A percentile compares a stretch with the other conserved stretches of the same genome.
phyloP scores from a whole-genome alignment of 2,888 invertebrate species.

The Ennomos fuscantarius region DNA sequence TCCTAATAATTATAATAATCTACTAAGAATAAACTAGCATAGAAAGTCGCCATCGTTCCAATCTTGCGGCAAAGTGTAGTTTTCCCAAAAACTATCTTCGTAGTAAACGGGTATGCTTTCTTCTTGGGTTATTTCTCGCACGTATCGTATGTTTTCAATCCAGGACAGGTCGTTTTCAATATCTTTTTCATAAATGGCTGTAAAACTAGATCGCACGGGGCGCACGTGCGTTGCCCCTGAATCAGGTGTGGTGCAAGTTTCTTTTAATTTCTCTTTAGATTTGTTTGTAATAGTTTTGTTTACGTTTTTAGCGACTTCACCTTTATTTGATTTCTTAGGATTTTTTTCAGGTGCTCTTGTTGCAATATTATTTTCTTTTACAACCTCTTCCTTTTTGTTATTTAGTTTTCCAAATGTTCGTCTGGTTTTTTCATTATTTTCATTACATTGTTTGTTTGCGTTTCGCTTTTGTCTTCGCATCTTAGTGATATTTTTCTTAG shows the following conservation, averaged over 20 bases:
- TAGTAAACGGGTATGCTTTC: constrained; percentile 52
- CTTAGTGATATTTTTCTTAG: background rate
- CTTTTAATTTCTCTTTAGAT: background rate
- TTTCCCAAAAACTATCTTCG: constrained; percentile 62
- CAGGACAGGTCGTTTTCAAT: constrained; percentile 54
- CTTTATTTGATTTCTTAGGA: background rate
- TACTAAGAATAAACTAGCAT: constrained; percentile 19
- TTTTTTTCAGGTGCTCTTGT: background rate
- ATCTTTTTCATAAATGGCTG: constrained; percentile 16
- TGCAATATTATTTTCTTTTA: background rate
- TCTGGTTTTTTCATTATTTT: background rate
- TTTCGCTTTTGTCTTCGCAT: constrained; percentile 1
- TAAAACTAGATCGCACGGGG: background rate
- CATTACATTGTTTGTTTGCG: background rate
- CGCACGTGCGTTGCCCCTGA: too few relatives aligned
- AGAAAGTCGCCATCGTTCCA: constrained; percentile 57
- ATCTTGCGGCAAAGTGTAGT: constrained; percentile 52
- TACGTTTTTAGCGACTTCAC: background rate
- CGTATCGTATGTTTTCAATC: constrained; percentile 64
- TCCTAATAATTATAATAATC: background rate
- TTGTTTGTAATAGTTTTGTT: background rate
- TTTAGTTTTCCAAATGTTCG: background rate
- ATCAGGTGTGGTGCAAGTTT: background rate
- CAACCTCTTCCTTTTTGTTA: background rate
- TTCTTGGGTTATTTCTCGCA: constrained; percentile 57